Percentiles rank a stretch among this genome's conserved stretches.
Evolutionary conservation across 2,888 invertebrate genomes (phyloP).

Genomic region (Pristionchus exspectatus): DNA sequence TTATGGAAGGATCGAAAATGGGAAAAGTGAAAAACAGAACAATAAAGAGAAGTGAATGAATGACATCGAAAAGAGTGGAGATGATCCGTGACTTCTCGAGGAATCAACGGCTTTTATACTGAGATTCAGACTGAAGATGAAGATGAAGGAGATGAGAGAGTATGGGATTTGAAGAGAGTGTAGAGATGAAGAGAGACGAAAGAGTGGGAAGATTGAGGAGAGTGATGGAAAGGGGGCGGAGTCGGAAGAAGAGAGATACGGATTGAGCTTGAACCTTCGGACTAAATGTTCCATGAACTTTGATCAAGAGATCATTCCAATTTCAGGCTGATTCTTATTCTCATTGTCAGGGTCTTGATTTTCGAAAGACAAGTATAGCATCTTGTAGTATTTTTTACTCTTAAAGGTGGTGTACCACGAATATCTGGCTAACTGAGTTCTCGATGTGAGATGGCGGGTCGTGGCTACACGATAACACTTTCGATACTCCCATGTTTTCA

Average conservation of each 20-base stretch:
- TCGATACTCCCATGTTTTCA: too few species aligned
- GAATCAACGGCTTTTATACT: constrained; percentile 2
- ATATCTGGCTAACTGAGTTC: too few species aligned
- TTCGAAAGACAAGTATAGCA: not conserved
- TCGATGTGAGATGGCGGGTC: too few species aligned
- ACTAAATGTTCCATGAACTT: not conserved
- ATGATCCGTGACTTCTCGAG: not conserved
- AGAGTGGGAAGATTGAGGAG: constrained; percentile 50
- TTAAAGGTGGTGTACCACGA: too few species aligned
- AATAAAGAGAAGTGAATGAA: not conserved
- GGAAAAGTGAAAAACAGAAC: constrained; percentile 12
- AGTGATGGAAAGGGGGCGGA: constrained; percentile 17
- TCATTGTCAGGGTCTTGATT: not conserved
- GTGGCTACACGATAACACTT: too few species aligned
- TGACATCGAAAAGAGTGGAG: not conserved
- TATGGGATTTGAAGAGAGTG: not conserved
- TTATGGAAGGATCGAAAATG: not conserved
- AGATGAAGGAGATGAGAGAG: constrained; percentile 19
- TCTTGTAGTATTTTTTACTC: too few species aligned
- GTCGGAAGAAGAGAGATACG: not conserved
- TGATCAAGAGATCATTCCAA: not conserved
- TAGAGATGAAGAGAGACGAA: constrained; percentile 8
- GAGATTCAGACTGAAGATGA: not conserved
- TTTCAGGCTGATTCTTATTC: not conserved
- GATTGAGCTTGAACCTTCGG: not conserved